Base-by-base conservation (phyloP, 2,113 vertebrate species). In the Oryzias melastigma region DNA sequence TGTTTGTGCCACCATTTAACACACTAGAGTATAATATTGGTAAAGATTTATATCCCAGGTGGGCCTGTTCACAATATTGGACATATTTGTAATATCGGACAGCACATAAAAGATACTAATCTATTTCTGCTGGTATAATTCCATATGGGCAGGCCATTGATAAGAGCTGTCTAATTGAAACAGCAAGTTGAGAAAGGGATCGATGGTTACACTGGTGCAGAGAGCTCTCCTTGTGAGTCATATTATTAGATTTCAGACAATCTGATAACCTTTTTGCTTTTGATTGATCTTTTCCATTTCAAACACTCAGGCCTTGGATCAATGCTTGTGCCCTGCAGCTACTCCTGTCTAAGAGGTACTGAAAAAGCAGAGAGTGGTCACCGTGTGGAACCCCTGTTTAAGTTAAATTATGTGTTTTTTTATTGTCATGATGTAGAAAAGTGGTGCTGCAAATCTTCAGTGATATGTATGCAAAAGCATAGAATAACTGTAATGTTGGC, bases 171-270 rank as follows among this genome's bases (percentile, higher is more conserved):
- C 85, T 86, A 88, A 91, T 88, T 89, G 87, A 91, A 90, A 88
- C 73, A 66, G 86, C 78, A 84, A 81, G 82, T 84, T 83, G 77
- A 78, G 76, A 83, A 70, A 69, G 62, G 77, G 81, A 89, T 91
- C 83, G 82, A 91, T 91, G 61, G 70, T 69, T 68, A 78, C 73
- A 58, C 47, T 56, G 88, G 74, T 57, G 75, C 77, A 84, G 80
- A 86, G 80, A 82, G 77, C 81, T 75, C 80, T 85, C 83, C 75
- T 81, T 69, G 81, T 68, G 77, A 87, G 74, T 85, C 73, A 70
- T 80, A 90, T 91, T 90, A 91, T 92, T 90, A 88, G 81, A 89
- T 91, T 90, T 72, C 82, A 81, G 81, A 89, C 83, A 86, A 84
- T 90, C 79, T 88, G 83, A 89, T 90, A 88, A 87, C 86, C 88